Conservation (phyloP, 1,140 invertebrate species). For the Triops longicaudatus region DNA sequence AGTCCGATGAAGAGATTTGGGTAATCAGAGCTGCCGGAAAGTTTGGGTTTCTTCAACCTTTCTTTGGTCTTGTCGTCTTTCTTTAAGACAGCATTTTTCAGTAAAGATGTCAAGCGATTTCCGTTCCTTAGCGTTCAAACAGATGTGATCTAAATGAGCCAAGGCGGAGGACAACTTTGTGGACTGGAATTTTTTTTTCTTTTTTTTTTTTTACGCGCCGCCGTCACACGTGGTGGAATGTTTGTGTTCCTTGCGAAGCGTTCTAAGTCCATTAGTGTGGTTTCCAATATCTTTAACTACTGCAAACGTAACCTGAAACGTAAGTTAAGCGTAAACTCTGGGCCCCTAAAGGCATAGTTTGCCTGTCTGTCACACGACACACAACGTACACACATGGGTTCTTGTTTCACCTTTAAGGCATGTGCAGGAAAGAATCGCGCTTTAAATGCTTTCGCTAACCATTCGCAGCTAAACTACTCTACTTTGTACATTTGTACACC, state of each 20-base stretch:
- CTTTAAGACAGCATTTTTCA: too few relatives aligned
- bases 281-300: background rate
- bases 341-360: background rate
- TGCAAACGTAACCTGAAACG: background rate
- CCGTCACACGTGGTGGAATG: constrained; percentile 4
- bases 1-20: background rate
- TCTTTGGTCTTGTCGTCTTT: background rate
- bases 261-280: background rate
- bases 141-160: too few relatives aligned
- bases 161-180: too few relatives aligned
- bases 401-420: too few relatives aligned
- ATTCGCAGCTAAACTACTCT: too few relatives aligned
- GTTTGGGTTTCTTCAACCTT: background rate
- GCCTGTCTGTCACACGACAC: too few relatives aligned
- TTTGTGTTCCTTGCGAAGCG: background rate
- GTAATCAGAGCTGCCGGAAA: background rate
- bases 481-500: too few relatives aligned
- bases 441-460: too few relatives aligned
- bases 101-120: too few relatives aligned
- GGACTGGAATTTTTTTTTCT: background rate
- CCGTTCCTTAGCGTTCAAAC: too few relatives aligned
- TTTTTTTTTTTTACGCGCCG: background rate
- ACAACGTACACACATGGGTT: too few relatives aligned
- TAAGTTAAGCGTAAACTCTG: background rate
- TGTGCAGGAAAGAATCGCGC: too few relatives aligned